Conservation (phyloP, 2,113 vertebrate species). For the Ammodytes dubius region DNA sequence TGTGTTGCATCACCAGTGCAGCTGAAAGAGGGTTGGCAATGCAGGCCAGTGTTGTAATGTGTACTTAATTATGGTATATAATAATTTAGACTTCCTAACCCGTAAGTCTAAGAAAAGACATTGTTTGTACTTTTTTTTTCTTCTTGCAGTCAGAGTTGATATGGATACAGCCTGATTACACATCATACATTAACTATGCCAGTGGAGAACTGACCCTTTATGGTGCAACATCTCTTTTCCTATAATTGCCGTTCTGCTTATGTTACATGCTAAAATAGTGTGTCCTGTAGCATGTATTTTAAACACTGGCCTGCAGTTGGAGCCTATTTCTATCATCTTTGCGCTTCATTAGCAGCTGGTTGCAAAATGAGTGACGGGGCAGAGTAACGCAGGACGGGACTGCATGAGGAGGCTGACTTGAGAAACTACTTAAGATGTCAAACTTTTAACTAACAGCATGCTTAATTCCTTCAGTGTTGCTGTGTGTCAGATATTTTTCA, state of each 20-base stretch:
- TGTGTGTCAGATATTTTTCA: constrained; percentile 11
- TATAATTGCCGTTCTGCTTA: neutral
- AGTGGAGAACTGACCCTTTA: neutral
- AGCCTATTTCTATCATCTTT: neutral
- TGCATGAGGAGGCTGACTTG: neutral
- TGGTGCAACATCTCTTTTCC: neutral
- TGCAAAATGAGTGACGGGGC: neutral
- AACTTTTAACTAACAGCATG: neutral
- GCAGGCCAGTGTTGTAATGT: neutral
- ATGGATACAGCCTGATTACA: neutral
- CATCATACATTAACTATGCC: neutral
- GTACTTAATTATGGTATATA: neutral
- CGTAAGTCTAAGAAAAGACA: neutral
- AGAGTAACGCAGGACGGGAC: neutral
- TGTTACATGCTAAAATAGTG: neutral
- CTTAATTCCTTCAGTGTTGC: neutral
- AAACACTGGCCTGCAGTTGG: neutral
- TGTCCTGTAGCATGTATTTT: neutral
- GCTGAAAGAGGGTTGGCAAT: neutral
- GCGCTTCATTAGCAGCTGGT: constrained; percentile 1
- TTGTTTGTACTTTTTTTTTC: neutral
- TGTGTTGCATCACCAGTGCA: constrained; percentile 7
- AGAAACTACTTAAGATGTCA: constrained; percentile 11
- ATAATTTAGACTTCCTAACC: neutral
- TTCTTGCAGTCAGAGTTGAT: neutral